Base-by-base conservation (phyloP, 2,888 invertebrate species). In the Pristionchus japonicus region DNA sequence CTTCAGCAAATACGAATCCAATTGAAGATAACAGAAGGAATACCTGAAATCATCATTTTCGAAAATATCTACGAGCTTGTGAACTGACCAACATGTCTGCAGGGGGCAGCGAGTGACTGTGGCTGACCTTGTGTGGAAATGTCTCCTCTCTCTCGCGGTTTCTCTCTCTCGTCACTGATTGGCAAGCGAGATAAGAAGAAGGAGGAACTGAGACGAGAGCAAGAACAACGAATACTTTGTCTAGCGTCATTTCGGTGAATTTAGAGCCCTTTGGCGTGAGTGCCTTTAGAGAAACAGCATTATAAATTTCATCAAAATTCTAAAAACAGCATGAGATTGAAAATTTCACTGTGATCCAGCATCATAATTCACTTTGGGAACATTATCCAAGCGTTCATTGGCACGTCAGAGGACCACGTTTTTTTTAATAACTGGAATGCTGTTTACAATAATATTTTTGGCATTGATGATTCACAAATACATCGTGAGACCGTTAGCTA, bases 21-120 rank as follows among this genome's bases (percentile, higher is more conserved):
- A 74, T n/a, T 0, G 74, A 40, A 15, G 40, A 74, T 9, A 23
- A 40, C 1, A 74, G 20, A 23, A 74, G 43, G 23, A 74, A 20
- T 6, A 74, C 17, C 74, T 74, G 74, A 74, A 40, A 74, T 74
- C 20, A 4, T 15, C 4, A 67, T 9, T 11, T 2, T 34, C 34
- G n/a, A 67, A 67, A 67, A 15, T 31, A 31, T 2, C 1, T n/a
- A 61, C 11, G 34, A 34, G 34, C 9, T 11, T 13, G 15, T 6
- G 11, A 70, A 74, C 74, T 74, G 74, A 74, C 74, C 74, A 74
- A 31, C 74, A 74, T 74, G 43, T 20, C 74, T 74, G 70, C 31
- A 40, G 74, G 67, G 20, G 0, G 20, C 40, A 23, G 1, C 9
- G n/a, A 74, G 20, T 74, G 74, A 74, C 9, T 40, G n/a, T 17